These are phyloP conservation scores for Ceratosolen fusciceps DNA, from an alignment of 1,140 invertebrate genomes.

Conservation along the genomic window DNA sequence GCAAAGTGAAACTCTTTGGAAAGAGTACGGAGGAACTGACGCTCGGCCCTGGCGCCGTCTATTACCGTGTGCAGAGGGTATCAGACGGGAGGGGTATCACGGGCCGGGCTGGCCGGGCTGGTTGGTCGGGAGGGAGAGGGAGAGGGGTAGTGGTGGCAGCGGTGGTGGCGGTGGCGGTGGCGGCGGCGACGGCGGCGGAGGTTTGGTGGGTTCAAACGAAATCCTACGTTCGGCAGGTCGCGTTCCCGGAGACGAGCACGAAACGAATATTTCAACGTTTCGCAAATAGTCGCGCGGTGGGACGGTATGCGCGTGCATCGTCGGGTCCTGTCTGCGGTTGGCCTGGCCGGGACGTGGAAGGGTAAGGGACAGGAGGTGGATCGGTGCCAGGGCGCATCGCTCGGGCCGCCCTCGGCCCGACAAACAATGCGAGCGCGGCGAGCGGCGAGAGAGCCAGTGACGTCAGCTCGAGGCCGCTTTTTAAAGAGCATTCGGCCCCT, in stretches of 20 bases:
- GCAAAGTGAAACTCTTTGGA: not conserved
- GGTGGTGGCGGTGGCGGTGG: not conserved
- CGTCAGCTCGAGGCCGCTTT: not conserved
- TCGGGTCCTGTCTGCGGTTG: not conserved
- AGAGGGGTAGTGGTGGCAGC: not conserved
- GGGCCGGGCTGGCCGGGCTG: no score
- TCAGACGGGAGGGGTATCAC: no score
- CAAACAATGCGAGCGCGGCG: conserved; percentile 17
- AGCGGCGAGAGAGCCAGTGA: not conserved
- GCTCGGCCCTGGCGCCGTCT: no score
- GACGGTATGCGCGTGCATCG: not conserved
- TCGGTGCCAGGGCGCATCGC: conserved; percentile 17
- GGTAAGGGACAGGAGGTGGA: not conserved
- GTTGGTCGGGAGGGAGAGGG: not conserved
- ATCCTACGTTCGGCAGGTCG: no score
- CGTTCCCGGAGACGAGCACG: no score
- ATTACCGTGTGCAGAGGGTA: no score
- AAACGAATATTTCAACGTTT: conserved; percentile 7
- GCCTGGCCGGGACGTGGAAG: no score
- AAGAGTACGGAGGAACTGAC: no score
- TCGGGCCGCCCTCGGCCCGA: not conserved
- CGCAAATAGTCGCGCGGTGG: not conserved
- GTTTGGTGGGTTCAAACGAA: no score
- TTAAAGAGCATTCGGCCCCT: no score
- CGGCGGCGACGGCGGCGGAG: no score